Percentiles rank a stretch among this genome's conserved stretches.
phyloP scores from a whole-genome alignment of 2,888 invertebrate genomes.

The Peribatodes rhomboidaria region DNA sequence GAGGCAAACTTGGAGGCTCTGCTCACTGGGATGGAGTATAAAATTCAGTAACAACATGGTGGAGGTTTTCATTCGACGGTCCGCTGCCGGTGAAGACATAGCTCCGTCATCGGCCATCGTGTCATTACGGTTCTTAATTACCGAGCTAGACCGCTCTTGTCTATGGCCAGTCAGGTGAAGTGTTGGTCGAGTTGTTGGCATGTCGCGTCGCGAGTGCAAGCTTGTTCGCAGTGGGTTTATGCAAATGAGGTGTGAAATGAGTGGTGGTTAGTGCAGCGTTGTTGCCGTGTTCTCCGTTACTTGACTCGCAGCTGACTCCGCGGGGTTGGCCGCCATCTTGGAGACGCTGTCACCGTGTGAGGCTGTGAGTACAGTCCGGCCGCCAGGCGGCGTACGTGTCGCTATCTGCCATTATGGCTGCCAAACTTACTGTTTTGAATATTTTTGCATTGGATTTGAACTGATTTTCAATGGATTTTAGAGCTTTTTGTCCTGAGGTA shows the following conservation, averaged over 20 bases:
- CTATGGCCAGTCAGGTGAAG: conserved; percentile 24
- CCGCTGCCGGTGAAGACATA: conserved; percentile 84
- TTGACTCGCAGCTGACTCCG: conserved; percentile 50
- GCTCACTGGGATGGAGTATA: conserved; percentile 86
- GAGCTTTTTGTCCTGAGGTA: neutral
- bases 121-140: conserved; percentile 57
- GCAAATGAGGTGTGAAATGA: conserved; percentile 63
- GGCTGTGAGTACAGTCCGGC: conserved; percentile 59
- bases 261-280: conserved; percentile 61
- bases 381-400: conserved; percentile 82
- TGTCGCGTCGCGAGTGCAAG: conserved; percentile 41
- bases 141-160: conserved; percentile 24
- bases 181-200: conserved; percentile 18
- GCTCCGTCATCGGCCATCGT: conserved; percentile 81
- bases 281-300: conserved; percentile 51
- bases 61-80: conserved; percentile 85
- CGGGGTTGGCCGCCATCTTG: conserved; percentile 75
- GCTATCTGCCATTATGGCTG: conserved; percentile 70
- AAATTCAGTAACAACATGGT: conserved; percentile 87
- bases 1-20: conserved; percentile 87
- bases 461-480: conserved; percentile 44
- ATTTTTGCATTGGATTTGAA: conserved; percentile 76
- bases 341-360: conserved; percentile 67
- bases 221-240: conserved; percentile 52
- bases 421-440: conserved; percentile 73